Conservation (phyloP, 2,888 invertebrate genomes). For the Diploptera punctata region DNA sequence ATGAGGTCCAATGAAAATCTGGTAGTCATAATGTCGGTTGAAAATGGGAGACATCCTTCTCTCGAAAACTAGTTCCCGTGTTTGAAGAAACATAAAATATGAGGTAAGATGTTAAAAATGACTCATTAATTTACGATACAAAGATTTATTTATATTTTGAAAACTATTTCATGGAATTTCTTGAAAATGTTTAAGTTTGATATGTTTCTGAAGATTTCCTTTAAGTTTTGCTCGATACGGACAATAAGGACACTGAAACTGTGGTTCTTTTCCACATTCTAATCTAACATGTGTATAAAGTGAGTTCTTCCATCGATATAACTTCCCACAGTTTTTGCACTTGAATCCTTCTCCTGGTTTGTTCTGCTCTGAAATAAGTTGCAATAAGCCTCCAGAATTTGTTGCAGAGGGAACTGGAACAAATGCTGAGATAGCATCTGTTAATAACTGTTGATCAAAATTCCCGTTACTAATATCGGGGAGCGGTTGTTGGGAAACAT, state of each 20-base stretch:
- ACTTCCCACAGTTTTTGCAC: constrained; percentile 47
- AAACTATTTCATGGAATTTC: neutral
- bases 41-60: too few relatives aligned
- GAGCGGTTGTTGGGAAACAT: neutral
- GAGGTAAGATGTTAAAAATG: too few relatives aligned
- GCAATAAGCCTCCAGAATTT: neutral
- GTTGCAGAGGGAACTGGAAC: neutral
- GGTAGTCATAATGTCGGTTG: too few relatives aligned
- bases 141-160: too few relatives aligned
- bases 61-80: too few relatives aligned
- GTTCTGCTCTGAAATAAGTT: neutral
- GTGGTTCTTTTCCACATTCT: constrained; percentile 49
- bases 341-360: constrained; percentile 16
- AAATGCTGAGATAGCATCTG: neutral
- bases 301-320: constrained; percentile 47
- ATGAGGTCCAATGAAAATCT: too few relatives aligned
- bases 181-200: neutral
- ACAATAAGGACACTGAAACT: constrained; percentile 52
- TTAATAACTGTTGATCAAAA: neutral
- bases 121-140: too few relatives aligned
- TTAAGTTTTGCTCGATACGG: constrained; percentile 38
- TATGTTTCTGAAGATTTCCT: constrained; percentile 33
- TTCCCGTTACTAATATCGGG: neutral
- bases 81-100: too few relatives aligned
- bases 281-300: constrained; percentile 43